Evolutionary conservation across 2,113 vertebrate species (phyloP).

Genomic region (Poecilia latipinna): DNA sequence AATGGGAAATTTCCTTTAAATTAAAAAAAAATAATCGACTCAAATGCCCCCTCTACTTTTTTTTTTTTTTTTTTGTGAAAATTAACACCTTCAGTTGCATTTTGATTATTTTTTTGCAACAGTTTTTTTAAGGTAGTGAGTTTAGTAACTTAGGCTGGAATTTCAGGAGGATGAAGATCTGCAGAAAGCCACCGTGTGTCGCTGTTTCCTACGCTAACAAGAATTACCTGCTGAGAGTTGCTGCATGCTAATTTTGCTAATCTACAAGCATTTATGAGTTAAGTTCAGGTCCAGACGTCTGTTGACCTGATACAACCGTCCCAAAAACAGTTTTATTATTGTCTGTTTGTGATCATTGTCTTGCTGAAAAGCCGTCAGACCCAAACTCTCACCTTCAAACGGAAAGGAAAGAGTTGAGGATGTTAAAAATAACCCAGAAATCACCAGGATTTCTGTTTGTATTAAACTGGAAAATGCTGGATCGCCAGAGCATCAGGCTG

Average conservation of each 20-base stretch:
- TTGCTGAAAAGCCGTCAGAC: not conserved
- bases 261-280: not conserved
- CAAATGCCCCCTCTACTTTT: slow-evolving; percentile 4
- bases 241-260: slow-evolving; percentile 42
- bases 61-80: slow-evolving; percentile 33
- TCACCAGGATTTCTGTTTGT: not conserved
- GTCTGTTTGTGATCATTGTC: not conserved
- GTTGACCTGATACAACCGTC: not conserved
- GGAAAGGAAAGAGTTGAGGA: not conserved
- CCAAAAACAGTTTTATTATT: not conserved
- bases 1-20: not conserved
- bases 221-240: slow-evolving; percentile 1
- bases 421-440: not conserved
- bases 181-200: not conserved
- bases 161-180: slow-evolving; percentile 21
- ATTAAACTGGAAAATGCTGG: not conserved
- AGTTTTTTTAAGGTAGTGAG: not conserved
- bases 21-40: slow-evolving; percentile 5
- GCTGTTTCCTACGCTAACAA: slow-evolving; percentile 12
- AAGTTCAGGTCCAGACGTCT: not conserved
- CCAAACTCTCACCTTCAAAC: not conserved
- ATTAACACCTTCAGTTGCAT: slow-evolving; percentile 1
- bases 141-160: slow-evolving; percentile 11
- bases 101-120: not conserved
- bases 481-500: not conserved